Base-by-base conservation (phyloP, 1,140 invertebrate species). In the Melipona quadrifasciata region DNA sequence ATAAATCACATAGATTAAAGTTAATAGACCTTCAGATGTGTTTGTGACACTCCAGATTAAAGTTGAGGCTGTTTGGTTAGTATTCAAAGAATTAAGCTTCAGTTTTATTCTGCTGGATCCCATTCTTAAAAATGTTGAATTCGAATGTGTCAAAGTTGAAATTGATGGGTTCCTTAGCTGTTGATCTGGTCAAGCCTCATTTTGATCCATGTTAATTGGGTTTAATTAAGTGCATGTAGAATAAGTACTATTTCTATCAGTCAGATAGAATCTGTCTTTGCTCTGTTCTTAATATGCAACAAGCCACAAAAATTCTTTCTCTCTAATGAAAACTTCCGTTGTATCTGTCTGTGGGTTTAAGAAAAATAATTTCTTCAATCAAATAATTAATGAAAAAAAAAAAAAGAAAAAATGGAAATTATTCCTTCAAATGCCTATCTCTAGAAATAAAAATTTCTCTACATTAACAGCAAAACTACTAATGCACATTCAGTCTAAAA, bases 171-270 rank as follows among this genome's bases (percentile, higher is more conserved):
- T 72, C n/a, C n/a, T 71, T 5, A n/a, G 10, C 11, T n/a, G 10
- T 53, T 55, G 4, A 3, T 57, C 31, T 34, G 27, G 34, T 57
- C 31, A 74, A 74, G 21, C 21, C 27, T 55, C 10, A 31, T 17
- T 67, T 67, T 67, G 19, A 67, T 34, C 19, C 6, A 10, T 19
- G 27, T 74, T 55, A 74, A 21, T 27, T 73, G 12, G 1, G 21
- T 34, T 74, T 74, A 10, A 31, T 74, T 57, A 74, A 74, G 51
- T 55, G 67, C 34, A 39, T 14, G 27, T 55, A 10, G 31, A 74
- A 57, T 74, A 74, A 34, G 73, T 74, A 74, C 21, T 74, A 34
- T 51, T 57, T 74, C 73, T 74, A 57, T 53, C 24, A 24, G 1
- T 11, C 16, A 34, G 57, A 27, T 57, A 74, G 12, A 53, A 74